Base-by-base conservation (phyloP, 2,113 vertebrate genomes). In the Crotalus horridus region DNA sequence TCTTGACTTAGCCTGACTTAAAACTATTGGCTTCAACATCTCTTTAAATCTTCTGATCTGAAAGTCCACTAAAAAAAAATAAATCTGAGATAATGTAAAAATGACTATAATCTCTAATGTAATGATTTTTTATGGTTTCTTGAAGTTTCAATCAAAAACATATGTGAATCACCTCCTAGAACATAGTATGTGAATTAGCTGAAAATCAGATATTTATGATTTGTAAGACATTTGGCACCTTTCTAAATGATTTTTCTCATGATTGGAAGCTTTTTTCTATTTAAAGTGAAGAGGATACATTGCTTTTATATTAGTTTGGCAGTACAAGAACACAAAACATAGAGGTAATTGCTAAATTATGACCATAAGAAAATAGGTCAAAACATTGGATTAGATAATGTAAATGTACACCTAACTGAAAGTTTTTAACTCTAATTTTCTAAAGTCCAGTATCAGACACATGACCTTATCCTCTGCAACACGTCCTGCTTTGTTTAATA, bases 401-500 rank as follows among this genome's bases (percentile, higher is more conserved):
- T 51, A 7, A 61, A 29, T 91, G 95, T 87, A 85, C 59, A 39
- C 39, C 92, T 94, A 90, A 93, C n/a, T 59, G 93, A 93, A 95
- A 24, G 26, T 85, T 94, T 94, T 94, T 95, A 96, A 94, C n/a
- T 33, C 33, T 43, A 9, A 43, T 81, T 81, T 43, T 43, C 33
- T 81, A 43, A 81, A 81, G 74, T 5, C 55, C 89, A 81, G 20
- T 0, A 0, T 93, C 92, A 96, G 33, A 11, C 69, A 17, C 64
- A 85, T 85, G 91, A 94, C 91, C 33, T 96, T 97, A 94, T 96
- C 94, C 29, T 26, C 46, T 24, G 55, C 39, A 94, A 51, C 48
- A 64, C 33, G 24, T 26, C 92, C 56, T 94, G 93, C 90, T 92
- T 93, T 95, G 8, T 69, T 48, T 94, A 93, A 87, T 95, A 93